Conservation (phyloP, 2,797 vertebrate genomes). For the Silurus aristotelis region DNA sequence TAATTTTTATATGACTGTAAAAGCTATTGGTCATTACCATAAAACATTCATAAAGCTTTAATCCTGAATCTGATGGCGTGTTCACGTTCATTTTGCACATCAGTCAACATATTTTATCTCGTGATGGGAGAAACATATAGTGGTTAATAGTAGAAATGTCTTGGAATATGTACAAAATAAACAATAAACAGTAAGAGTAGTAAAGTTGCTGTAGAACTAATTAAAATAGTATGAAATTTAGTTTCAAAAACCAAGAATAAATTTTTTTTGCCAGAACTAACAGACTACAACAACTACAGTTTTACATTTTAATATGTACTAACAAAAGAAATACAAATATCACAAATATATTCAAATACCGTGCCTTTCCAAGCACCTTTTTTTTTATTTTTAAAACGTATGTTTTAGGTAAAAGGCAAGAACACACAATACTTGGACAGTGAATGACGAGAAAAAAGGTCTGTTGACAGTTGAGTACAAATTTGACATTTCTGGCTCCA, state of each 20-base stretch:
- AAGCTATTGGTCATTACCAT: conserved; percentile 74
- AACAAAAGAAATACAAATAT: background rate
- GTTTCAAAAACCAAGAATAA: background rate
- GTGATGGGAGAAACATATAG: background rate
- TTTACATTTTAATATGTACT: background rate
- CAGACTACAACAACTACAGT: background rate
- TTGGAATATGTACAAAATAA: background rate
- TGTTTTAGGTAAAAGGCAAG: too few species aligned
- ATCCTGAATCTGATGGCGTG: background rate
- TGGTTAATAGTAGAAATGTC: background rate
- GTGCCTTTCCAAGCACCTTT: too few species aligned
- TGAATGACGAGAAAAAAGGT: too few species aligned
- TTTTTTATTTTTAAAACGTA: too few species aligned
- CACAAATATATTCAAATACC: too few species aligned
- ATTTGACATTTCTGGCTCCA: too few species aligned
- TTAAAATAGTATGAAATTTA: background rate
- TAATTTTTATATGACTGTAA: conserved; percentile 78
- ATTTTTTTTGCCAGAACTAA: background rate
- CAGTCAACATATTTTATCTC: background rate
- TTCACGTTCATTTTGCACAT: background rate
- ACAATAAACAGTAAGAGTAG: background rate
- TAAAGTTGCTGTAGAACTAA: background rate
- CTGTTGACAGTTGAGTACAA: too few species aligned
- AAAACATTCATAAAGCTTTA: conserved; percentile 70
- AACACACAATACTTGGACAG: too few species aligned